Evolutionary conservation across 2,888 invertebrate species (phyloP), one percentile per base, ranked within the genome.

Genomic region (Megamerina dolium): DNA sequence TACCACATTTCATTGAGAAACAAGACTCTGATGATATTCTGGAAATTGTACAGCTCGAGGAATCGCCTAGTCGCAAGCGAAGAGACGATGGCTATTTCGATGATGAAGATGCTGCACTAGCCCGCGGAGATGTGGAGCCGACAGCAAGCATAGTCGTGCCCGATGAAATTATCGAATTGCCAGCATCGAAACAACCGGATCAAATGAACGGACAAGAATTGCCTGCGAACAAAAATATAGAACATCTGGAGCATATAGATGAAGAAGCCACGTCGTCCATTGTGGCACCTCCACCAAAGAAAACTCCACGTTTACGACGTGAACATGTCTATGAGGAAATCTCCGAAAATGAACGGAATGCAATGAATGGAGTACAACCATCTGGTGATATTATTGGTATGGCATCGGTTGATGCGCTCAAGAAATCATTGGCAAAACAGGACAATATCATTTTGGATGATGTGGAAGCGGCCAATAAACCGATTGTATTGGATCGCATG

Each of bases 271-370:
- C 8, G 6, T 6, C 6, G 10, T 14, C 30, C 16, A 33, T 45
- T 3, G 45, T 43, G 13, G 45, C 48, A 6, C 46, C 51, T 29
- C 61, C 64, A 13, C 68, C 64, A 10, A 61, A 58, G 50, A 73
- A 68, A 49, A 49, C 67, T 1, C 71, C 73, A 5, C 72, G 76
- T 45, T 73, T 76, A 57, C 76, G 75, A 50, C 77, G 77, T 53
- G 79, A 80, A 49, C 80, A 80, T 58, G 77, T 79, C 46, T 80
- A 80, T 51, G 80, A 80, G 68, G 80, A 80, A 48, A 80, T 80
- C 51, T 78, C 76, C 5, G 61, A 57, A 17, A 33, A 37, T 3
- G 49, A 50, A 8, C 53, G 51, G 9, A 18, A 35, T 39, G 10
- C 49, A 30, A 17, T 41, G 38, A 16, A 44, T 19, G 16, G 30